Percentiles rank a stretch among this genome's conserved stretches.
Conservation (phyloP, 2,113 vertebrate species). For the Pagrus major region DNA sequence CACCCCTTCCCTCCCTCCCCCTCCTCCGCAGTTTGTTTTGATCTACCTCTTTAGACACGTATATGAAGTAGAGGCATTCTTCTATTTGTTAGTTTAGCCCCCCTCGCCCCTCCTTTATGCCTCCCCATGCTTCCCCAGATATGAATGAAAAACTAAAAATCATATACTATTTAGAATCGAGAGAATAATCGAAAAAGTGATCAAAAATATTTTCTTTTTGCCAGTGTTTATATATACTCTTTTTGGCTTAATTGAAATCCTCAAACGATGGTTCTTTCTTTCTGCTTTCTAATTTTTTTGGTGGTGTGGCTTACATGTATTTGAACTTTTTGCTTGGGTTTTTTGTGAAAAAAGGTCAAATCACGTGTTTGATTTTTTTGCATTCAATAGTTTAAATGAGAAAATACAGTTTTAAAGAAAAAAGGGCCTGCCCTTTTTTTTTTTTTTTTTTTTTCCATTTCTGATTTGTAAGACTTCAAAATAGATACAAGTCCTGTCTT, state of each 20-base stretch:
- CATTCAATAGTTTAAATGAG: constrained; percentile 87
- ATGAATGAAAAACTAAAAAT: constrained; percentile 83
- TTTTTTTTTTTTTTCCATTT: too few relatives aligned
- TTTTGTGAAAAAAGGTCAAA: constrained; percentile 82
- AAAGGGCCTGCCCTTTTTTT: constrained; percentile 70
- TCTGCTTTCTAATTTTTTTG: constrained; percentile 87
- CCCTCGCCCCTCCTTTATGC: constrained; percentile 57
- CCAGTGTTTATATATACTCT: constrained; percentile 85
- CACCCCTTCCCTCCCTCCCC: constrained; percentile 79
- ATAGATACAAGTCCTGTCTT: constrained; percentile 69
- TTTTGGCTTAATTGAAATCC: constrained; percentile 88
- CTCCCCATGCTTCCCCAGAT: constrained; percentile 58
- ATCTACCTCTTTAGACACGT: constrained; percentile 95
- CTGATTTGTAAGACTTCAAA: constrained; percentile 80
- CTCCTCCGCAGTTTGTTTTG: constrained; percentile 89
- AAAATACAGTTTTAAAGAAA: constrained; percentile 69
- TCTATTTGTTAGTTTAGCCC: constrained; percentile 88
- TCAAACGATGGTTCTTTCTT: constrained; percentile 87
- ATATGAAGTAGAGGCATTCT: constrained; percentile 95
- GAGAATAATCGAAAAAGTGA: constrained; percentile 84
- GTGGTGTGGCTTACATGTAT: constrained; percentile 90
- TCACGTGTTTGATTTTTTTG: constrained; percentile 81
- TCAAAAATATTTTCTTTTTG: constrained; percentile 87
- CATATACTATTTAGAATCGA: constrained; percentile 90
- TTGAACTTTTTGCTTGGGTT: constrained; percentile 88